Evolutionary conservation across 1,140 invertebrate genomes (phyloP).

Genomic region (Panulirus ornatus): DNA sequence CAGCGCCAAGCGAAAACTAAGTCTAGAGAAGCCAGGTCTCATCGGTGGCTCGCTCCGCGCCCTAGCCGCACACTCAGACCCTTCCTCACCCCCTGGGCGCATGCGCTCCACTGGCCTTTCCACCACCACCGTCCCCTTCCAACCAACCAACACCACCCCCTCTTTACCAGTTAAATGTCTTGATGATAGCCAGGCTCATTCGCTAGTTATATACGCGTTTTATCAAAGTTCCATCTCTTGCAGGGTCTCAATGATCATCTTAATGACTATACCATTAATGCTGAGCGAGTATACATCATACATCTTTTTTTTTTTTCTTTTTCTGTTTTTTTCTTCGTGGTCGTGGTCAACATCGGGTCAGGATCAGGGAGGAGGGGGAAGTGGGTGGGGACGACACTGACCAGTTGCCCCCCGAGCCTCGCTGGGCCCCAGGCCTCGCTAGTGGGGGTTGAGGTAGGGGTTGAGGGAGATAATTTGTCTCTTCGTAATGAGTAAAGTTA

Average conservation of each 20-base stretch:
- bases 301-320: conserved; percentile 1
- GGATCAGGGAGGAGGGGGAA: neutral
- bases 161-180: neutral
- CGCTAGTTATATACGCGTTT: conserved; percentile 9
- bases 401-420: neutral
- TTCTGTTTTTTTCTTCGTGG: neutral
- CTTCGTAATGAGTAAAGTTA: neutral
- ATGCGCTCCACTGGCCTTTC: conserved; percentile 6
- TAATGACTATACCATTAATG: neutral
- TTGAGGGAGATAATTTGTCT: neutral
- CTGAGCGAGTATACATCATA: neutral
- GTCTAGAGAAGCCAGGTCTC: neutral
- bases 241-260: neutral
- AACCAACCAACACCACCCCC: too few relatives aligned
- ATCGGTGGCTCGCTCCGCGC: neutral
- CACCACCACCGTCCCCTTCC: too few relatives aligned
- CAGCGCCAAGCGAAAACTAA: neutral
- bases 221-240: conserved; percentile 21
- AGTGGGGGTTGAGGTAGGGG: too few relatives aligned
- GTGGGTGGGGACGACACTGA: neutral
- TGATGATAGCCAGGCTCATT: neutral
- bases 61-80: neutral
- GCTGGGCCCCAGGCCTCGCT: too few relatives aligned
- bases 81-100: neutral
- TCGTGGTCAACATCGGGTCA: neutral